Conservation (phyloP, 2,888 invertebrate genomes). For the Autographa pulchrina region DNA sequence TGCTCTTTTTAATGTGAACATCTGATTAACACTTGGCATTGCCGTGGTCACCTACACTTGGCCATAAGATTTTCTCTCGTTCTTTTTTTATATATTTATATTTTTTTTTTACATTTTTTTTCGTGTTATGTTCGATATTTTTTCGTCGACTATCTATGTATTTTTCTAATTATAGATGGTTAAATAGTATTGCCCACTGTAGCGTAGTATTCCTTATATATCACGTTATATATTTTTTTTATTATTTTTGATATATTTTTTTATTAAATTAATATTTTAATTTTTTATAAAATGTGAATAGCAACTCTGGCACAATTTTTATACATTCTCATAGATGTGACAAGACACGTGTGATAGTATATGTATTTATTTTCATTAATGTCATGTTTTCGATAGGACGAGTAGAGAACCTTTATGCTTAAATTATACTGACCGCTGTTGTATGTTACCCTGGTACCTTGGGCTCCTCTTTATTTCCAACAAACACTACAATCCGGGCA, state of each 20-base stretch:
- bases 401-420: slow-evolving; percentile 68
- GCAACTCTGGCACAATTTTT: slow-evolving; percentile 47
- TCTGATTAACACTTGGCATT: slow-evolving; percentile 57
- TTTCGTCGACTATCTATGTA: slow-evolving; percentile 41
- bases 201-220: slow-evolving; percentile 50
- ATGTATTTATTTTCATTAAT: slow-evolving; percentile 43
- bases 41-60: slow-evolving; percentile 47
- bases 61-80: slow-evolving; percentile 74
- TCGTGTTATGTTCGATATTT: slow-evolving; percentile 26
- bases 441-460: slow-evolving; percentile 58
- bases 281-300: slow-evolving; percentile 43
- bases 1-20: slow-evolving; percentile 75
- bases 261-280: not conserved
- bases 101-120: slow-evolving; percentile 44
- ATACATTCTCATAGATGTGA: slow-evolving; percentile 43
- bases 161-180: slow-evolving; percentile 36
- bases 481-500: slow-evolving; percentile 12
- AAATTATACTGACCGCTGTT: slow-evolving; percentile 46
- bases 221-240: slow-evolving; percentile 29
- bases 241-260: not conserved
- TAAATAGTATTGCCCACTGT: slow-evolving; percentile 51
- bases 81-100: slow-evolving; percentile 57
- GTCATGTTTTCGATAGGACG: slow-evolving; percentile 59
- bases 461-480: slow-evolving; percentile 46
- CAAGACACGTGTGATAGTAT: slow-evolving; percentile 45